Conservation (phyloP, 2,888 invertebrate species). For the Mystacides longicornis region DNA sequence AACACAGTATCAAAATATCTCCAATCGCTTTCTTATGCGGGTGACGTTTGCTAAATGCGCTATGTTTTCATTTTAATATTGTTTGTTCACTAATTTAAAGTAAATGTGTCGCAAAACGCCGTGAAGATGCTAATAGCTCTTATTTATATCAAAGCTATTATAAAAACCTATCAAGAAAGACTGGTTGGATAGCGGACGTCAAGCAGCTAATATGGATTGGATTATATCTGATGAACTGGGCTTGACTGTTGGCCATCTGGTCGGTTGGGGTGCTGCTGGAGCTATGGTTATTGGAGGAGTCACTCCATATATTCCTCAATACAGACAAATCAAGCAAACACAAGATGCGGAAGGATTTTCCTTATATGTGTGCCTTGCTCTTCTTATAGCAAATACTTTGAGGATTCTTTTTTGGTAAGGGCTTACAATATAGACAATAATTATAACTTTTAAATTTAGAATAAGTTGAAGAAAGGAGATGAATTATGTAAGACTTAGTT, state of each 20-base stretch:
- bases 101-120: conserved; percentile 18
- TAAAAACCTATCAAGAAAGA: conserved; percentile 6
- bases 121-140: conserved; percentile 15
- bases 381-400: conserved; percentile 92
- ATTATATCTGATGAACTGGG: conserved; percentile 69
- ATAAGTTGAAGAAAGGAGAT: no score
- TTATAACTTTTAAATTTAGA: no score
- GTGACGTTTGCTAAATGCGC: no score
- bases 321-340: conserved; percentile 81
- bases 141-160: conserved; percentile 4
- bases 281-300: conserved; percentile 95
- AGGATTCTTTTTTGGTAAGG: conserved; percentile 94
- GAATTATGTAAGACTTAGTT: no score
- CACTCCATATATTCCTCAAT: conserved; percentile 94
- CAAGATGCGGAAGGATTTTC: conserved; percentile 97
- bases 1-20: no score
- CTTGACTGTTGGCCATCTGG: conserved; percentile 65
- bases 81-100: conserved; percentile 16
- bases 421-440: no score
- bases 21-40: no score
- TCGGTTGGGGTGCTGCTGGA: conserved; percentile 72
- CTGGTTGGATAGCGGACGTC: conserved; percentile 18
- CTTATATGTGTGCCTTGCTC: conserved; percentile 88
- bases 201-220: conserved; percentile 57
- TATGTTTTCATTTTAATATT: no score